These are phyloP conservation scores for Theocolax elegans DNA, from an alignment of 1,140 invertebrate species.

Conservation along the genomic window DNA sequence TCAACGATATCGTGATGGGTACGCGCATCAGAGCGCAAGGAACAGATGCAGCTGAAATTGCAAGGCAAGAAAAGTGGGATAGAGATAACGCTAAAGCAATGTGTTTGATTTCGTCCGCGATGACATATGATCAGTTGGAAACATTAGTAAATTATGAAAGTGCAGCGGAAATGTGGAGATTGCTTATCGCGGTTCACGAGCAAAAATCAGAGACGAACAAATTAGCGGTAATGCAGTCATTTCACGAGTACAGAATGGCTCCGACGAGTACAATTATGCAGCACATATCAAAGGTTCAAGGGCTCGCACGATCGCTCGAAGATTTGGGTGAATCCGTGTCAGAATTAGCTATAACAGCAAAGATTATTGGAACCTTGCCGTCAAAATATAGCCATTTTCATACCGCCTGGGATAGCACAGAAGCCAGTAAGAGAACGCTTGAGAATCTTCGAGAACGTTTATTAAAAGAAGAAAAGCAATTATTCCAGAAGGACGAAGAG, in stretches of 20 bases:
- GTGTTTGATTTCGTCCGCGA: constrained; percentile 28
- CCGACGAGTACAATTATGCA: not conserved
- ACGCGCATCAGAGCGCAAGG: no score
- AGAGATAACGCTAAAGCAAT: no score
- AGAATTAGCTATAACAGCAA: not conserved
- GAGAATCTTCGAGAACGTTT: no score
- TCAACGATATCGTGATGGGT: no score
- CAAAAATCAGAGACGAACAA: constrained; percentile 50
- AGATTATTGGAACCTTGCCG: not conserved
- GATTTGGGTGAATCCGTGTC: constrained; percentile 4
- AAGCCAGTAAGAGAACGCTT: no score
- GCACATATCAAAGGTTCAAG: not conserved
- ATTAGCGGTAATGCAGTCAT: constrained; percentile 49
- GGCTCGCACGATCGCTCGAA: not conserved
- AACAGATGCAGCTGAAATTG: no score
- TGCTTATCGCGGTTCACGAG: constrained; percentile 50
- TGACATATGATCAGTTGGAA: constrained; percentile 45
- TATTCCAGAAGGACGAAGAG: no score
- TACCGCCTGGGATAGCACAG: not conserved
- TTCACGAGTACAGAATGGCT: constrained; percentile 39
- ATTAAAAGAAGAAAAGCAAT: no score
- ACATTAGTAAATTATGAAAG: constrained; percentile 50
- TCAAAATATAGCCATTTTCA: not conserved
- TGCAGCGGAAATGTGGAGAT: constrained; percentile 53
- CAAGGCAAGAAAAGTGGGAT: no score